These are phyloP conservation scores for Phyllostomus hastatus DNA, from an alignment of 2,113 vertebrate genomes.

Conservation along the genomic window DNA sequence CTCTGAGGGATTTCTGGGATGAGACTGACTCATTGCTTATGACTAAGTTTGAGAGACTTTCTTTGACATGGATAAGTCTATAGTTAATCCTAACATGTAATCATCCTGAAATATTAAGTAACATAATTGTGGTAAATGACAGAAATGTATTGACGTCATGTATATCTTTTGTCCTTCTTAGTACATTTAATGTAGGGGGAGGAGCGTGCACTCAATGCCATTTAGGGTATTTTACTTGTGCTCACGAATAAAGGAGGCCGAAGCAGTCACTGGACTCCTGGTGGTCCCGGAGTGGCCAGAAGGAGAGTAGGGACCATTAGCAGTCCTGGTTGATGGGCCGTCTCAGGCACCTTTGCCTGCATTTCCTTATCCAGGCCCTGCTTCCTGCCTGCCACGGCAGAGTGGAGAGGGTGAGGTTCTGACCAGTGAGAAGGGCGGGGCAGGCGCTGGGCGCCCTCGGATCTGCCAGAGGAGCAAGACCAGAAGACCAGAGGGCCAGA, in stretches of 20 bases:
- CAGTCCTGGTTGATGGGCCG: background rate
- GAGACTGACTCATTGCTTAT: slow-evolving; percentile 34
- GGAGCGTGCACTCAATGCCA: background rate
- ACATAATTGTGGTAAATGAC: background rate
- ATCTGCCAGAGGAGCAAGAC: background rate
- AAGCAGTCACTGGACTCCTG: background rate
- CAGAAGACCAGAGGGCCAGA: too few relatives aligned
- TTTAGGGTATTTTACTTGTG: background rate
- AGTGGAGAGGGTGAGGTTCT: background rate
- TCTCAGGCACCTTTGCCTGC: background rate
- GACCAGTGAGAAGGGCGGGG: background rate
- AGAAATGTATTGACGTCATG: background rate
- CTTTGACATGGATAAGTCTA: slow-evolving; percentile 13
- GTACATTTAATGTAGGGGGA: background rate
- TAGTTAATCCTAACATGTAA: background rate
- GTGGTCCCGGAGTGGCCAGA: background rate
- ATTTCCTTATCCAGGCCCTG: background rate
- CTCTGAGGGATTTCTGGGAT: slow-evolving; percentile 25
- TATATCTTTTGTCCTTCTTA: background rate
- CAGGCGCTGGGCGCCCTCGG: background rate
- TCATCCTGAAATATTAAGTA: background rate
- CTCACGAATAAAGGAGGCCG: background rate
- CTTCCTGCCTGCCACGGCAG: background rate
- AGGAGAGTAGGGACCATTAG: background rate
- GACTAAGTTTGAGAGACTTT: slow-evolving; percentile 47